Percentiles rank a stretch among this genome's conserved stretches.
phyloP scores from a whole-genome alignment of 92 coral and sea anemone species.

The Desmophyllum pertusum region DNA sequence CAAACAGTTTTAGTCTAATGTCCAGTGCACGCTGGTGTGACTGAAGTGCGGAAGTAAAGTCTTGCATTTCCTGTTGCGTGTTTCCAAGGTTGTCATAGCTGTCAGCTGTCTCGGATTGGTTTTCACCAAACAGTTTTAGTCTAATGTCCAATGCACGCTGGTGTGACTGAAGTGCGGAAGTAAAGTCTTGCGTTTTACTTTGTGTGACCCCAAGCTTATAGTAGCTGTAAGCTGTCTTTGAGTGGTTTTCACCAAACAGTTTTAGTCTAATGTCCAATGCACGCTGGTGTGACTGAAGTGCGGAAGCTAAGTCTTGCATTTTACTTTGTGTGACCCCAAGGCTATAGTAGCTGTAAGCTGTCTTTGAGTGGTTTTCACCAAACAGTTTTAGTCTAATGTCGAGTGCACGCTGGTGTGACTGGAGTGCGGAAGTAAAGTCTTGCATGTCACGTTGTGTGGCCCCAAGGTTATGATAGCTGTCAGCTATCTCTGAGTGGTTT shows the following conservation, averaged over 20 bases:
- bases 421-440: not conserved
- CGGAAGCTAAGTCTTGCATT: not conserved
- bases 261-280: constrained; percentile 27
- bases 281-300: constrained; percentile 6
- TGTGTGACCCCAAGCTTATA: not conserved
- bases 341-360: not conserved
- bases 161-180: not conserved
- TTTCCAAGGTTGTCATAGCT: not conserved
- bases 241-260: constrained; percentile 6
- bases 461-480: not conserved
- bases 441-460: not conserved
- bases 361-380: not conserved
- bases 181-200: not conserved
- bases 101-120: not conserved
- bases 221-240: not conserved
- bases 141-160: not conserved
- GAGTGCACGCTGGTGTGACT: constrained; percentile 10
- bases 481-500: not conserved
- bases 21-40: constrained; percentile 3
- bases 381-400: not conserved
- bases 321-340: not conserved
- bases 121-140: not conserved
- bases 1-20: not conserved
- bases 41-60: not conserved
- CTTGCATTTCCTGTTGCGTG: not conserved